These are phyloP conservation scores for Oplegnathus fasciatus DNA, from an alignment of 2,113 vertebrate genomes.

Conservation along the genomic window DNA sequence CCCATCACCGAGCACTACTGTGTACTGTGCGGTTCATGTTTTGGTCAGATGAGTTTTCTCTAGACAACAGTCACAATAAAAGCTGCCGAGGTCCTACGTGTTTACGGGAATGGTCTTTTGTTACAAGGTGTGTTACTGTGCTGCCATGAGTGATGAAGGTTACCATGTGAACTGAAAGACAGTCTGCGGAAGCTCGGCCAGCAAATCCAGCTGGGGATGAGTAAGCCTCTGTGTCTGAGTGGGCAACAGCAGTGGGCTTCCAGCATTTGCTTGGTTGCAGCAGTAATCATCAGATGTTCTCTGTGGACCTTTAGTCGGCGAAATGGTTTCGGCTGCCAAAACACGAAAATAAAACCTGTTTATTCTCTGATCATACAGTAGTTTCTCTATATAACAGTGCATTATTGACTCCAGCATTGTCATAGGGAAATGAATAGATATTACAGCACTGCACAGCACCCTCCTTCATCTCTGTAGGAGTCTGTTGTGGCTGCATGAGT, in stretches of 20 bases:
- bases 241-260: slow-evolving; percentile 62
- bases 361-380: slow-evolving; percentile 33
- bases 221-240: slow-evolving; percentile 73
- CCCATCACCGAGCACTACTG: not conserved
- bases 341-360: slow-evolving; percentile 56
- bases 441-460: not conserved
- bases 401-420: slow-evolving; percentile 30
- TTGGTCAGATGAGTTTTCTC: slow-evolving; percentile 27
- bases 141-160: slow-evolving; percentile 52
- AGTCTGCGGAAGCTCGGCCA: slow-evolving; percentile 63
- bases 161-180: slow-evolving; percentile 72
- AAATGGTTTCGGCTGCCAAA: slow-evolving; percentile 61
- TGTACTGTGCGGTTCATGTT: slow-evolving; percentile 7
- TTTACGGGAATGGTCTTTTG: slow-evolving; percentile 52
- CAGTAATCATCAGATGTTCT: slow-evolving; percentile 76
- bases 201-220: slow-evolving; percentile 71
- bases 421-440: slow-evolving; percentile 36
- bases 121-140: slow-evolving; percentile 51
- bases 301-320: slow-evolving; percentile 68
- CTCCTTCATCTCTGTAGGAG: slow-evolving; percentile 36
- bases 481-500: slow-evolving; percentile 60
- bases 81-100: slow-evolving; percentile 20
- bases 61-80: slow-evolving; percentile 34
- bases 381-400: not conserved
- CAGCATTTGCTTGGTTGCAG: slow-evolving; percentile 64